A percentile compares a stretch with the other conserved stretches of the same genome.
These are phyloP conservation scores for Raja brachyura DNA, from an alignment of 2,113 vertebrate genomes.

Conservation along the genomic window DNA sequence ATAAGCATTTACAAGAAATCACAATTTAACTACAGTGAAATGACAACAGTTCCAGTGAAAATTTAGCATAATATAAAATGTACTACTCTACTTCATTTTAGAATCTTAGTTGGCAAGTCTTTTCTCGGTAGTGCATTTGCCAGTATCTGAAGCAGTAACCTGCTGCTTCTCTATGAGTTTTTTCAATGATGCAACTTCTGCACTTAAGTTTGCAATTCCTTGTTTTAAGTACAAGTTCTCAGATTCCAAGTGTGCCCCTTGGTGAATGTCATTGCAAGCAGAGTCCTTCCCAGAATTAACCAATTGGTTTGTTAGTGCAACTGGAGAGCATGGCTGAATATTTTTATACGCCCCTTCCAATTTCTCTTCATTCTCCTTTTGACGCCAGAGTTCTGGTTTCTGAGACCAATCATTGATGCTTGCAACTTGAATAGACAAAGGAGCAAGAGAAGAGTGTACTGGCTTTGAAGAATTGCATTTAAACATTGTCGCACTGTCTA, in stretches of 20 bases:
- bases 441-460: slow-evolving; percentile 64
- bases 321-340: slow-evolving; percentile 44
- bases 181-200: slow-evolving; percentile 71
- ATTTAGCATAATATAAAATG: slow-evolving; percentile 65
- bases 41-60: slow-evolving; percentile 76
- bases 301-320: slow-evolving; percentile 42
- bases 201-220: slow-evolving; percentile 66
- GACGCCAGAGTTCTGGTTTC: slow-evolving; percentile 73
- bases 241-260: slow-evolving; percentile 51
- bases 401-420: slow-evolving; percentile 81
- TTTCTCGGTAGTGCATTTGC: slow-evolving; percentile 62
- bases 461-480: slow-evolving; percentile 53
- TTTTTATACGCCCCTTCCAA: slow-evolving; percentile 57
- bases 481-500: slow-evolving; percentile 42
- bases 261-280: slow-evolving; percentile 54
- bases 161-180: slow-evolving; percentile 70
- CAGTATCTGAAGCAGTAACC: slow-evolving; percentile 70
- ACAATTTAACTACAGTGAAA: slow-evolving; percentile 67
- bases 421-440: slow-evolving; percentile 78
- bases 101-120: slow-evolving; percentile 53
- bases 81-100: slow-evolving; percentile 59
- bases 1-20: slow-evolving; percentile 49
- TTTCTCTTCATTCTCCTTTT: slow-evolving; percentile 62
- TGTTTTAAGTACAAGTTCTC: slow-evolving; percentile 71
- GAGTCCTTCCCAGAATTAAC: slow-evolving; percentile 57